phyloP scores from a whole-genome alignment of 2,888 invertebrate species.

The Drosophila suboccidentalis region DNA sequence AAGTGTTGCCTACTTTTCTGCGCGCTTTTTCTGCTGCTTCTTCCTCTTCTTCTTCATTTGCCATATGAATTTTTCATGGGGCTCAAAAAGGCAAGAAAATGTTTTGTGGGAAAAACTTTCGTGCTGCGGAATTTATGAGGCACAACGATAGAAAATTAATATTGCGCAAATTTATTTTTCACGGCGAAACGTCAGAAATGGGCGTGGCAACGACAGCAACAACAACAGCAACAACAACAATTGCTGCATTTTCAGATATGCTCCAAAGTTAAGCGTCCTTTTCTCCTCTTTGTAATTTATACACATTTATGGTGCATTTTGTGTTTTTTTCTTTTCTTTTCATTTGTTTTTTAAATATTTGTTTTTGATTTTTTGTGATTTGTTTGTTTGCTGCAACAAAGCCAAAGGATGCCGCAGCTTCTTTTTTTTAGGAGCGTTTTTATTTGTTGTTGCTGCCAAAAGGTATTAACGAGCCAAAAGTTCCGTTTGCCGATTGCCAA shows the following conservation, averaged over 20 bases:
- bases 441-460: conserved; percentile 47
- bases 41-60: conserved; percentile 18
- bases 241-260: conserved; percentile 15
- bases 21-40: conserved; percentile 17
- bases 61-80: conserved; percentile 58
- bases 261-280: not conserved
- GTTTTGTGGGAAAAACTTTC: conserved; percentile 17
- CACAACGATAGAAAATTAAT: conserved; percentile 60
- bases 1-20: conserved; percentile 68
- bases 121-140: conserved; percentile 48
- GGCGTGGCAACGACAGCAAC: conserved; percentile 17
- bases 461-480: conserved; percentile 73
- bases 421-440: conserved; percentile 10
- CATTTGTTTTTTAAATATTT: conserved; percentile 13
- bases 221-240: not conserved
- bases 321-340: conserved; percentile 1
- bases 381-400: conserved; percentile 45
- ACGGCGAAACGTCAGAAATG: not conserved
- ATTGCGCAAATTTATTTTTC: conserved; percentile 50
- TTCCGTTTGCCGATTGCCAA: conserved; percentile 50
- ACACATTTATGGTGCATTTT: conserved; percentile 15
- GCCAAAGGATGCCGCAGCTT: conserved; percentile 8
- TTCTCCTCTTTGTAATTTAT: not conserved
- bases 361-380: conserved; percentile 16
- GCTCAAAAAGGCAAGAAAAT: conserved; percentile 29